Evolutionary conservation across 2,113 vertebrate genomes (phyloP).

Genomic region (Cephalopholis sonnerati): DNA sequence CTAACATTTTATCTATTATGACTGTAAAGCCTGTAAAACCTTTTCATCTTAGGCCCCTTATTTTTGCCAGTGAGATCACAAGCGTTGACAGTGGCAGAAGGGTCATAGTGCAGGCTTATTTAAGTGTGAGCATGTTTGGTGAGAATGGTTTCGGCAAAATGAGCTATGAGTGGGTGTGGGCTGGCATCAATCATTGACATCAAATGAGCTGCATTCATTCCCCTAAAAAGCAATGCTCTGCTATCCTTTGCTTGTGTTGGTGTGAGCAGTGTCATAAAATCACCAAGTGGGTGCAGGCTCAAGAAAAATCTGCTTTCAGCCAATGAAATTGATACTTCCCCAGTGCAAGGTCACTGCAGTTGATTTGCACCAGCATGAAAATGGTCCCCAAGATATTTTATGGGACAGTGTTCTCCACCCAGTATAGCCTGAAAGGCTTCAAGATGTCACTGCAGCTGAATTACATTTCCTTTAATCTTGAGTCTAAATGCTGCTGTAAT

Average conservation of each 20-base stretch:
- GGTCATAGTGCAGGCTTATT: not conserved
- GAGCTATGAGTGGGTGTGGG: constrained; percentile 7
- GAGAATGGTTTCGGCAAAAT: constrained; percentile 2
- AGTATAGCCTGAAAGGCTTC: constrained; percentile 36
- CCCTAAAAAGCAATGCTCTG: constrained; percentile 24
- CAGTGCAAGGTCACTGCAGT: constrained; percentile 58
- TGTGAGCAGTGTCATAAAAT: constrained; percentile 38
- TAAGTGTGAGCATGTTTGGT: not conserved
- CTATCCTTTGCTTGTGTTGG: constrained; percentile 1
- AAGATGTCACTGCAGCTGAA: constrained; percentile 52
- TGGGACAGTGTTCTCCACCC: constrained; percentile 49
- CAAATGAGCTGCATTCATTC: constrained; percentile 36
- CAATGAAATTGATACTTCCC: constrained; percentile 49
- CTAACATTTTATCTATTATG: not conserved
- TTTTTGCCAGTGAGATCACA: not conserved
- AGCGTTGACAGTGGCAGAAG: not conserved
- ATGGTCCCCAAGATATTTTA: constrained; percentile 56
- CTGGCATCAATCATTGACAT: constrained; percentile 34
- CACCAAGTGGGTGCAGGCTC: constrained; percentile 18
- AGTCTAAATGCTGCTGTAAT: constrained; percentile 3
- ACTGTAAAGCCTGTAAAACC: not conserved
- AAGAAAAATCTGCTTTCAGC: constrained; percentile 49
- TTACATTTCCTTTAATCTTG: constrained; percentile 30
- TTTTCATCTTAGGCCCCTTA: not conserved
- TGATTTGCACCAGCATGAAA: constrained; percentile 67